Base-by-base conservation (phyloP, 2,113 vertebrate species). In the Baryphthengus martii region DNA sequence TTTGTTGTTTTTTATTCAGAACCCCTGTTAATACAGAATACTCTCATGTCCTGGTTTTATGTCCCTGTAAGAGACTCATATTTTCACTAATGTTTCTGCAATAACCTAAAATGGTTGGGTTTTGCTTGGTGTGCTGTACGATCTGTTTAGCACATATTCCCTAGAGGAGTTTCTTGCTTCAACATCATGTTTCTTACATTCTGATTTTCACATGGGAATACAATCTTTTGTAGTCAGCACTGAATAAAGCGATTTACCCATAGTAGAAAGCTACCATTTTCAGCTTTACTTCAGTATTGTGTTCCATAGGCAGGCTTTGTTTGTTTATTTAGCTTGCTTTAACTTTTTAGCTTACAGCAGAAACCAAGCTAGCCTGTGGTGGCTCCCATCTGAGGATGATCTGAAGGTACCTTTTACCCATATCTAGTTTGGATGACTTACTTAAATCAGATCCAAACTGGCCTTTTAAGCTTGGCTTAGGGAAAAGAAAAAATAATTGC, bases 111-210 rank as follows among this genome's bases (percentile, higher is more conserved):
- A 33, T 13, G 63, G 44, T 93, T 96, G 89, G 28, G 56, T 95
- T 93, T 95, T 83, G 15, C 74, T 94, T 86, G 92, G 31, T 83
- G 79, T 83, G 31, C 58, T 70, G 45, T 71, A 85, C 93, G 76
- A 77, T 90, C 93, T 68, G 53, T 89, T 96, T 82, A 90, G 92
- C 24, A n/a, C 59, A 14, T 87, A 50, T 79, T 96, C 72, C 50
- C 47, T 96, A 92, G 92, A 96, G 95, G 89, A 90, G 58, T 85
- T 95, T 95, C 94, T 96, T 88, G 61, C 95, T 95, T 92, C 50
- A 29, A 56, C 28, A 39, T 91, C 55, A 9, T 68, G 79, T 95
- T 95, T 76, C 91, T 92, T 88, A 82, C 88, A 93, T 89, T 62
- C 12, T n/a, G 39, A 31, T 67, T 84, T 90, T 93, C 40, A 21